Evolutionary conservation across 2,113 vertebrate genomes (phyloP).

Genomic region (Strix uralensis): DNA sequence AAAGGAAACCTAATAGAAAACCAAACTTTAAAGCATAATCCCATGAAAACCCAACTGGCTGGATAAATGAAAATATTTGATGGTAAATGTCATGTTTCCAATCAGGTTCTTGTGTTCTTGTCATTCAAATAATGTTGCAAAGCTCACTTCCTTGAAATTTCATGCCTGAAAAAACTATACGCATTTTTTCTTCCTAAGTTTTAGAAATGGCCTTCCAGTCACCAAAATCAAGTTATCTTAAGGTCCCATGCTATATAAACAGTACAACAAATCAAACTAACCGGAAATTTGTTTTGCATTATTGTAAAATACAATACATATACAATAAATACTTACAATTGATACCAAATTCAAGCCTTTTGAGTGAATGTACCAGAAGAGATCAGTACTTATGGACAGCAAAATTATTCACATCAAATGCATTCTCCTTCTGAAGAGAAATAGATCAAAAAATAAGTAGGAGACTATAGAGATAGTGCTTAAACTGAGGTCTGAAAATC

Average conservation of each 20-base stretch:
- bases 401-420: background rate
- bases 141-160: constrained; percentile 31
- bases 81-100: background rate
- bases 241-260: background rate
- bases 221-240: background rate
- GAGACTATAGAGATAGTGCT: background rate
- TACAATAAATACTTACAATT: background rate
- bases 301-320: background rate
- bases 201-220: background rate
- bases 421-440: background rate
- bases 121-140: constrained; percentile 1
- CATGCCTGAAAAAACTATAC: background rate
- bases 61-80: background rate
- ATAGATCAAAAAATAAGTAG: background rate
- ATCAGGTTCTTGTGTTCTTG: background rate
- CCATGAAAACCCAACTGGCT: accelerated
- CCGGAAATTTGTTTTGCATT: background rate
- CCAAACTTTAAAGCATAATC: background rate
- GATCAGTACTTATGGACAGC: background rate
- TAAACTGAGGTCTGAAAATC: background rate
- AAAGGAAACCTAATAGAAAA: background rate
- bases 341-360: background rate
- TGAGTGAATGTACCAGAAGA: background rate
- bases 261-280: background rate
- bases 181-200: background rate